Evolutionary conservation across 2,113 vertebrate species (phyloP).

Genomic region (Sitta europaea): DNA sequence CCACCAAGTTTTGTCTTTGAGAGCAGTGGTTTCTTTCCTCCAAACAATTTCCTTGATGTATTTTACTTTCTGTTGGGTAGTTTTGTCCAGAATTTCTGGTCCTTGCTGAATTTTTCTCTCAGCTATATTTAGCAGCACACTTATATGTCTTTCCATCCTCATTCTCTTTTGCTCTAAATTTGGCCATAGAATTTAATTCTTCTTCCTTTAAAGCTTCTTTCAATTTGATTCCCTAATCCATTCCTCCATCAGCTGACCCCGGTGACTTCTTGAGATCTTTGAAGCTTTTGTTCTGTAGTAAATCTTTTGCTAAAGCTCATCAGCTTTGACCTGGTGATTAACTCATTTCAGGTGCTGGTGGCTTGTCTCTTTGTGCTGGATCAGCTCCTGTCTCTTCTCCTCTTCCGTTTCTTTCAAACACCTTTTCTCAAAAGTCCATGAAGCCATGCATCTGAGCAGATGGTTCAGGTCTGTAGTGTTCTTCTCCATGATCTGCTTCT

Average conservation of each 20-base stretch:
- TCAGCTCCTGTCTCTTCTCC: background rate
- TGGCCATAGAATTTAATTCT: background rate
- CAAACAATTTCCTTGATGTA: background rate
- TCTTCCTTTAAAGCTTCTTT: background rate
- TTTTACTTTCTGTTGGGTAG: background rate
- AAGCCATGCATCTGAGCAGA: background rate
- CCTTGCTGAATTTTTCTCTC: conserved; percentile 22
- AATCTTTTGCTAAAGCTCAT: background rate
- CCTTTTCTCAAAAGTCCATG: background rate
- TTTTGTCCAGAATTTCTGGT: background rate
- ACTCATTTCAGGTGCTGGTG: background rate
- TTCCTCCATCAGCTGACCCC: background rate
- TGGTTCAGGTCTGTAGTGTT: background rate
- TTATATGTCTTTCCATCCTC: background rate
- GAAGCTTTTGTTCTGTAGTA: background rate
- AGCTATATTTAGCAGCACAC: background rate
- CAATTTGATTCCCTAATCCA: background rate
- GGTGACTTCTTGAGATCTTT: conserved; percentile 26
- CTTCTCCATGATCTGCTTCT: background rate
- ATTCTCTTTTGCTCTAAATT: background rate
- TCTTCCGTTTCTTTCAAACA: background rate
- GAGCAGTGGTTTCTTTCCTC: background rate
- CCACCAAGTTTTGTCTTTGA: background rate
- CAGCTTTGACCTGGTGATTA: background rate
- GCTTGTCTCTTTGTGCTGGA: background rate